Evolutionary conservation across 1,140 invertebrate species (phyloP).

Genomic region (Andrena cerasifolii): DNA sequence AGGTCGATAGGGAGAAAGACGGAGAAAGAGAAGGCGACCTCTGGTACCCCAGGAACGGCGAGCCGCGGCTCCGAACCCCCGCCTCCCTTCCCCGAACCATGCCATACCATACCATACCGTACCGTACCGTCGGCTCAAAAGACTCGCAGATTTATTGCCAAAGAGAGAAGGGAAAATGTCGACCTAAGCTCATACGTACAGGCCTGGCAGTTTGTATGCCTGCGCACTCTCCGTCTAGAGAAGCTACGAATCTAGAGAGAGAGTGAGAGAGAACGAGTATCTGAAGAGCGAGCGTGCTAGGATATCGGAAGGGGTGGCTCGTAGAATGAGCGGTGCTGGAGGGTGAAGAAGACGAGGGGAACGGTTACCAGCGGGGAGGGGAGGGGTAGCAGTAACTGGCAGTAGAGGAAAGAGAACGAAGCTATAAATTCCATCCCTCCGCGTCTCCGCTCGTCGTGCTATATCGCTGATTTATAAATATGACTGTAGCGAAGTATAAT

Average conservation of each 20-base stretch:
- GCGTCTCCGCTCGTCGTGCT: conserved; percentile 78
- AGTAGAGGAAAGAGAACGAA: conserved; percentile 78
- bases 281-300: conserved; percentile 42
- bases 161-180: conserved; percentile 81
- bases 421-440: conserved; percentile 82
- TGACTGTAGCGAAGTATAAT: conserved; percentile 83
- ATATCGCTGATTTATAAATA: conserved; percentile 84
- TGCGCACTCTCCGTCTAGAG: conserved; percentile 67
- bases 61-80: conserved; percentile 59
- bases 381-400: conserved; percentile 64
- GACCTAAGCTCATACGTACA: conserved; percentile 82
- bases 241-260: conserved; percentile 58
- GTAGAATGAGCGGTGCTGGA: conserved; percentile 61
- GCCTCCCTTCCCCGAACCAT: not conserved
- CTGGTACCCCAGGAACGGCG: conserved; percentile 64
- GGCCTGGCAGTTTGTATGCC: conserved; percentile 79
- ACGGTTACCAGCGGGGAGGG: conserved; percentile 50
- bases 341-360: conserved; percentile 50
- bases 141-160: conserved; percentile 82
- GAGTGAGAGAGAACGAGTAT: conserved; percentile 52
- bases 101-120: conserved; percentile 34
- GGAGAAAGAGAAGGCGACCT: conserved; percentile 58
- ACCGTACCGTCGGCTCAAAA: conserved; percentile 75
- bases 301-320: conserved; percentile 69
- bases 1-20: conserved; percentile 56